phyloP scores from a whole-genome alignment of 2,113 vertebrate species.

The Lagopus muta region DNA sequence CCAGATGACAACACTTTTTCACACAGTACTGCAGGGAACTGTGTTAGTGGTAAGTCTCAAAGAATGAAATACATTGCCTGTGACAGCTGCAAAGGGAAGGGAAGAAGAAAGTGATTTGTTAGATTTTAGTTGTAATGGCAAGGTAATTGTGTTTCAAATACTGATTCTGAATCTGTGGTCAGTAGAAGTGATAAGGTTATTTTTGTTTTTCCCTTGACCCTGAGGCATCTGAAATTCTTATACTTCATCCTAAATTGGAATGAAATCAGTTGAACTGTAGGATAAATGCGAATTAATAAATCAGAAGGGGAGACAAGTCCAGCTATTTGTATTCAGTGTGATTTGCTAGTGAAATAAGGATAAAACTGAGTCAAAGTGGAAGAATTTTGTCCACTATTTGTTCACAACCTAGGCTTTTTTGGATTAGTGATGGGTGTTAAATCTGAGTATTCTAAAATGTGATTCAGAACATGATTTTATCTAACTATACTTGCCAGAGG shows the following conservation, averaged over 20 bases:
- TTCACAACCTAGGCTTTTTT: neutral
- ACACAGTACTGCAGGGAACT: neutral
- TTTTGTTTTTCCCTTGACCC: neutral
- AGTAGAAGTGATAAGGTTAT: neutral
- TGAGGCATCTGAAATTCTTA: neutral
- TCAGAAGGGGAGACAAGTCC: neutral
- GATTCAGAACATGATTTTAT: conserved; percentile 55
- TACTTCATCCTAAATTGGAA: neutral
- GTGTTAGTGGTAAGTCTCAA: neutral
- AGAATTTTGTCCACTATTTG: conserved; percentile 6
- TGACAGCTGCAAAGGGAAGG: neutral
- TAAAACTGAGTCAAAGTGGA: neutral
- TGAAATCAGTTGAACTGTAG: neutral
- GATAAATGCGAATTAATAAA: neutral
- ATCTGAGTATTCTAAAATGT: conserved; percentile 1
- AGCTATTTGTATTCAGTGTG: neutral
- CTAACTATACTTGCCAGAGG: conserved; percentile 59
- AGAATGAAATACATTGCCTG: neutral
- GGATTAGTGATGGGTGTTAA: neutral
- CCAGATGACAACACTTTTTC: conserved; percentile 32
- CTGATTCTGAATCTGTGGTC: neutral
- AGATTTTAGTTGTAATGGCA: conserved; percentile 6
- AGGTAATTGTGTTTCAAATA: neutral
- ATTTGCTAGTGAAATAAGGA: neutral
- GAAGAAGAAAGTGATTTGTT: conserved; percentile 9